Percentiles rank a stretch among this genome's conserved stretches.
These are phyloP conservation scores for Strix uralensis DNA, from an alignment of 2,113 vertebrate genomes.

Conservation along the genomic window DNA sequence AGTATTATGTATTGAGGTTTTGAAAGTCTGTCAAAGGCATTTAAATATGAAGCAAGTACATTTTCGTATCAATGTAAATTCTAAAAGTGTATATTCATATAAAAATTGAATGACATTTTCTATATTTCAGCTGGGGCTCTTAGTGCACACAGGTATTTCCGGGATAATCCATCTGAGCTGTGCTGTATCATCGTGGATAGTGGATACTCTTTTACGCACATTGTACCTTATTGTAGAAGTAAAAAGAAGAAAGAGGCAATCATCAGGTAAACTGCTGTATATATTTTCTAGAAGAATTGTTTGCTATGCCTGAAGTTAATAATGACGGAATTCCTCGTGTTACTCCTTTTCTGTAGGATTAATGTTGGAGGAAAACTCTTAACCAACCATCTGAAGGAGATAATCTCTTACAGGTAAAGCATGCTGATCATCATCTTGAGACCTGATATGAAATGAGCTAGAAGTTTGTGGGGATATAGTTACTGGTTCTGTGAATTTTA, in stretches of 20 bases:
- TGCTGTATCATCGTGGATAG: constrained; percentile 96
- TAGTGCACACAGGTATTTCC: constrained; percentile 90
- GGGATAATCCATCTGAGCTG: constrained; percentile 85
- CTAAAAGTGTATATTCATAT: not conserved
- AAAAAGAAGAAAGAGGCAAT: constrained; percentile 96
- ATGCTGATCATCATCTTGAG: not conserved
- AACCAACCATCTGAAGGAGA: constrained; percentile 98
- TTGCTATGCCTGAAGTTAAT: not conserved
- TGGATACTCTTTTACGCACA: constrained; percentile 96
- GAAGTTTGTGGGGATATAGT: not conserved
- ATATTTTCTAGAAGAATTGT: not conserved
- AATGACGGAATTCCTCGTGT: constrained; percentile 1
- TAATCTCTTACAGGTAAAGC: constrained; percentile 94
- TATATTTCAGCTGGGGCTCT: constrained; percentile 87
- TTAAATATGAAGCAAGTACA: not conserved
- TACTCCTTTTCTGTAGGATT: constrained; percentile 76
- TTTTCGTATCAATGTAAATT: not conserved
- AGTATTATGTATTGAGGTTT: not conserved
- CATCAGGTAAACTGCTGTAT: constrained; percentile 80
- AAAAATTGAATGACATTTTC: not conserved
- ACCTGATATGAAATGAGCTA: not conserved
- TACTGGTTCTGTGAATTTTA: not conserved
- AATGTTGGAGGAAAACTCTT: constrained; percentile 96
- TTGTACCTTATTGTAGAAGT: constrained; percentile 92
- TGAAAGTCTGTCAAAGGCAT: not conserved